Conservation (phyloP, 2,888 invertebrate genomes). For the Scaptodrosophila latifasciaeformis region DNA sequence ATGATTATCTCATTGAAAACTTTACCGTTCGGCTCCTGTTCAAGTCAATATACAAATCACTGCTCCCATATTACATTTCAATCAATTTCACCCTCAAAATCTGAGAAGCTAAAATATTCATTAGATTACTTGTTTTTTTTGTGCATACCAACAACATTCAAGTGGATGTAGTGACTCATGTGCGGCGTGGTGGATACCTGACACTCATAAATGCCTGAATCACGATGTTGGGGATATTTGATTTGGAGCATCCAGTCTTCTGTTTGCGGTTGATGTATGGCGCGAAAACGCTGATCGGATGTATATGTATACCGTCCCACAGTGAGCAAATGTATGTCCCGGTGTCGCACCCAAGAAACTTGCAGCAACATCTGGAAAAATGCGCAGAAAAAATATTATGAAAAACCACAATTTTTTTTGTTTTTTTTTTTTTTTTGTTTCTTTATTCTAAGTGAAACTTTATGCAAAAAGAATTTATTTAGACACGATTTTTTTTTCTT, state of each 20-base stretch:
- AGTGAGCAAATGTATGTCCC: slow-evolving; percentile 91
- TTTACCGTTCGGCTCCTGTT: too few relatives aligned
- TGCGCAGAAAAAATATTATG: slow-evolving; percentile 3
- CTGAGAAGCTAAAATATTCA: too few relatives aligned
- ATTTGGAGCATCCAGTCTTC: slow-evolving; percentile 96
- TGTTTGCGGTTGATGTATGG: slow-evolving; percentile 88
- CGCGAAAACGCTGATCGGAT: slow-evolving; percentile 91
- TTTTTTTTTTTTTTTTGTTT: too few relatives aligned
- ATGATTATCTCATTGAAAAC: too few relatives aligned
- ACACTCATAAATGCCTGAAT: slow-evolving; percentile 92
- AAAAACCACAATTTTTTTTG: slow-evolving; percentile 1
- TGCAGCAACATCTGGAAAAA: slow-evolving; percentile 80
- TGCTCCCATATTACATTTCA: too few relatives aligned
- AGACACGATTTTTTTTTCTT: neutral
- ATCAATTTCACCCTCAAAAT: too few relatives aligned
- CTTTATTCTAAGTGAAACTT: slow-evolving; percentile 5
- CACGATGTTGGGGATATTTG: slow-evolving; percentile 92
- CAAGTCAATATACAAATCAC: too few relatives aligned
- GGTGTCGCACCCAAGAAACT: slow-evolving; percentile 94
- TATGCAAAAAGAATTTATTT: slow-evolving; percentile 38
- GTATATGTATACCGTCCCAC: slow-evolving; percentile 94
- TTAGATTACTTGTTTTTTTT: too few relatives aligned
- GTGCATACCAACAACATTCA: slow-evolving; percentile 91
- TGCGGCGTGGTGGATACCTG: slow-evolving; percentile 96
- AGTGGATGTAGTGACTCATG: slow-evolving; percentile 92